Evolutionary conservation across 2,113 vertebrate species (phyloP).

Genomic region (Sclerurus mexicanus): DNA sequence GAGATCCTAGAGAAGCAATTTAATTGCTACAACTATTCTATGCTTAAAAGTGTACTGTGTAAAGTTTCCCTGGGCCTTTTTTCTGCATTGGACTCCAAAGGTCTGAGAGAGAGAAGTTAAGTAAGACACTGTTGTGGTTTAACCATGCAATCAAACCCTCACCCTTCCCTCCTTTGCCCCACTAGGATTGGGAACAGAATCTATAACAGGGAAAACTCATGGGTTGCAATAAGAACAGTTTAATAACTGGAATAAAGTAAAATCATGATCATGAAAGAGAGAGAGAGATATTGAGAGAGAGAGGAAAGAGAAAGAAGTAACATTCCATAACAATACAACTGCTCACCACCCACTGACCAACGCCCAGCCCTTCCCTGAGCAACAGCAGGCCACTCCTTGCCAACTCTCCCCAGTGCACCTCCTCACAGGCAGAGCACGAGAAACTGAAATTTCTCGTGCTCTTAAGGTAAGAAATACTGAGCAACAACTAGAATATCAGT

Average conservation of each 20-base stretch:
- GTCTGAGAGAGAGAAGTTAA: background rate
- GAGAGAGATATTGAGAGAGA: background rate
- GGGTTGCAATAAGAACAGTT: accelerated
- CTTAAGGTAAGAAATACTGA: background rate
- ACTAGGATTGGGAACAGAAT: background rate
- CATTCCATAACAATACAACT: background rate
- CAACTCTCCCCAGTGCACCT: background rate
- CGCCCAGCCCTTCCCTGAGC: background rate
- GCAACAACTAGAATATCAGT: background rate
- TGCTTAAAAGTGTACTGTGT: background rate
- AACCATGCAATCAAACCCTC: background rate
- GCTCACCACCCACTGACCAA: too few species aligned
- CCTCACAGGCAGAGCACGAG: background rate
- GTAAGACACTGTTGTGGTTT: background rate
- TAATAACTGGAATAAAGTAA: background rate
- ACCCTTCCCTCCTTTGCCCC: background rate
- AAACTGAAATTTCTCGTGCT: background rate
- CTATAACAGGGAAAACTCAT: accelerated
- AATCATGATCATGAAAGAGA: background rate
- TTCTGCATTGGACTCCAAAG: background rate
- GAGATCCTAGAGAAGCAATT: background rate
- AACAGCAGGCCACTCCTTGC: background rate
- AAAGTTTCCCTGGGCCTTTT: background rate
- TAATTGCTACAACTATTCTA: background rate
- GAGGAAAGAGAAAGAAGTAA: background rate